A percentile compares a stretch with the other conserved stretches of the same genome.
phyloP scores from a whole-genome alignment of 2,113 vertebrate genomes.

The Myrmophylax atrothorax region DNA sequence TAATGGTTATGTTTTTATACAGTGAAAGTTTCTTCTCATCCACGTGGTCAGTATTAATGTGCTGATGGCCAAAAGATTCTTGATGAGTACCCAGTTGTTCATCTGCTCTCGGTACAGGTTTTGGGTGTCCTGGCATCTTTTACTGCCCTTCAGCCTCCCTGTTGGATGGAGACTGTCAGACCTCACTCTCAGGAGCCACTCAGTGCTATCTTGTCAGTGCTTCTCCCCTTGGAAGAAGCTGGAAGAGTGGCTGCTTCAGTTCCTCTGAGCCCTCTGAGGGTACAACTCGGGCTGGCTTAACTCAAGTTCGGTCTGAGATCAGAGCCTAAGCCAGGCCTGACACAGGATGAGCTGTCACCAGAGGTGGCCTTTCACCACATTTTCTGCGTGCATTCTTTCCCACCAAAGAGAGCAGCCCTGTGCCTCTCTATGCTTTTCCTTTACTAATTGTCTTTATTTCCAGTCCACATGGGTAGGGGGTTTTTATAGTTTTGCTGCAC shows the following conservation, averaged over 20 bases:
- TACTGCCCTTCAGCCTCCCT: neutral
- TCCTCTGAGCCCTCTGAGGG: neutral
- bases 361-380: neutral
- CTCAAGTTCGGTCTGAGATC: neutral
- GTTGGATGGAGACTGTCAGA: neutral
- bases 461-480: fast-evolving
- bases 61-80: neutral
- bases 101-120: neutral
- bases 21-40: neutral
- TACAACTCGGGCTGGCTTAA: neutral
- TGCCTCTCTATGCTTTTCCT: neutral
- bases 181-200: neutral
- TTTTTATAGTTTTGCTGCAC: neutral
- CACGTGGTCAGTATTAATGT: neutral
- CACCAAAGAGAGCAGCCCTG: neutral
- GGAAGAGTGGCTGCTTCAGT: neutral
- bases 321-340: neutral
- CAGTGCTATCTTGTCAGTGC: neutral
- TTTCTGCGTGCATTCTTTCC: fast-evolving
- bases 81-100: neutral
- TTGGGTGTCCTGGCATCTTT: neutral
- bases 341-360: neutral
- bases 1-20: neutral
- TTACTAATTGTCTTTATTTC: neutral
- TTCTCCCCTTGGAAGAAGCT: neutral